phyloP scores from a whole-genome alignment of 2,797 vertebrate genomes.

The Myotis vivesi region DNA sequence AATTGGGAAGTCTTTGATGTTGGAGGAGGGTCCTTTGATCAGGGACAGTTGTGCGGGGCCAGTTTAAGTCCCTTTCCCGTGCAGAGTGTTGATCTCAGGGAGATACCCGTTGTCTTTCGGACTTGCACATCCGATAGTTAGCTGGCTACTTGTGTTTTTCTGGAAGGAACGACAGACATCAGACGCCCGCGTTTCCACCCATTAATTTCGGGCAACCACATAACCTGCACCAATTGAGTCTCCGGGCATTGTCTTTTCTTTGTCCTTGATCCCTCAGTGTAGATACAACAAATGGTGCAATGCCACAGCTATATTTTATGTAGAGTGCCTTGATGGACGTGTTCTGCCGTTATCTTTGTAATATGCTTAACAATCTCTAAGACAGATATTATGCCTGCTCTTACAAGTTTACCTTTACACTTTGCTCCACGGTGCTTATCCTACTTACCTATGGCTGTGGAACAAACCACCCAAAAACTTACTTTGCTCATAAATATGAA shows the following conservation, averaged over 20 bases:
- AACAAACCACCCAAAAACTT: not conserved
- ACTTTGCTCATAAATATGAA: not conserved
- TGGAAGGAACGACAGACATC: not conserved
- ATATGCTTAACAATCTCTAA: not conserved
- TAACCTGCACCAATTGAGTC: rapidly evolving
- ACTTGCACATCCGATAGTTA: not conserved
- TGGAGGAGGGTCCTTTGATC: not conserved
- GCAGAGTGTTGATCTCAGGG: not conserved
- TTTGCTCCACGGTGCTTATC: not conserved
- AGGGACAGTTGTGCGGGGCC: not conserved
- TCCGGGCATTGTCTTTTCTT: not conserved
- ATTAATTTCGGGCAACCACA: not conserved
- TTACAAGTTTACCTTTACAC: not conserved
- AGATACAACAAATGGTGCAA: not conserved
- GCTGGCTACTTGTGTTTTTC: not conserved
- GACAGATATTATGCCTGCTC: not conserved
- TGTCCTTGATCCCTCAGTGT: not conserved
- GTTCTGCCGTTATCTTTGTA: not conserved
- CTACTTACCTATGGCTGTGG: not conserved
- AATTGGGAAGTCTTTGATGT: not conserved
- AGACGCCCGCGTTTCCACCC: not conserved
- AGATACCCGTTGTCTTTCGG: not conserved
- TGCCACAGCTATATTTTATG: not conserved
- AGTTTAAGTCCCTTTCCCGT: not conserved
- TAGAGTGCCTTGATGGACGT: not conserved